Evolutionary conservation across 2,113 vertebrate genomes (phyloP), one percentile per base, ranked within the genome.

Genomic region (Petroica traversi): DNA sequence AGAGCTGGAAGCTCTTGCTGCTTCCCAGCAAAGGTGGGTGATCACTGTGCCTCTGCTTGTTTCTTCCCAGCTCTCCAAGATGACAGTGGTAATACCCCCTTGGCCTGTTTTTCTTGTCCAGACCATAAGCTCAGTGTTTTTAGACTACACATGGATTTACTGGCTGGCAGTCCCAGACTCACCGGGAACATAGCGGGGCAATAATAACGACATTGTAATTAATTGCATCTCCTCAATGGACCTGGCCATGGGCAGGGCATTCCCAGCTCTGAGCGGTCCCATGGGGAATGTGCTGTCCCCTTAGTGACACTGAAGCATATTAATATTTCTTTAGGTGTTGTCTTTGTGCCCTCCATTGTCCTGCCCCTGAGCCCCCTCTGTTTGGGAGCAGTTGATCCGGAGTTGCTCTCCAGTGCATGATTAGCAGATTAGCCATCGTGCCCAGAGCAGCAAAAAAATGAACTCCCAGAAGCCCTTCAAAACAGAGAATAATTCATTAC

Each of bases 401-500:
- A 43, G 87, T 95, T 95, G 96, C 91, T 95, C 97, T 98, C 95
- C 23, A 36, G 94, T 86, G 85, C 84, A 64, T 97, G 97, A 97
- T 97, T 96, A 98, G 97, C 95, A 97, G 97, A 97, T 98, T 98
- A 97, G 96, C 97, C 71, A 7, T 96, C 15, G 11, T 97, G 95
- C 97, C 96, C 94, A 95, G 92, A 97, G 96, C 96, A 95, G 97
- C 94, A 94, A 90, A 97, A 97, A 98, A 98, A 97, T 95, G 96
- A 97, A 98, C 97, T 98, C 97, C 94, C 96, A 97, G 95, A 87
- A 97, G 96, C 96, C 97, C 94, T 98, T 97, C 97, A 97, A 97
- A 97, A 98, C 97, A 94, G 92, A 91, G 96, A 95, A 97, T 97
- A 98, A 98, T 98, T 98, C 98, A 98, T 98, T 98, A 98, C 95